phyloP scores from a whole-genome alignment of 2,797 vertebrate species.

The Acanthiza pusilla region DNA sequence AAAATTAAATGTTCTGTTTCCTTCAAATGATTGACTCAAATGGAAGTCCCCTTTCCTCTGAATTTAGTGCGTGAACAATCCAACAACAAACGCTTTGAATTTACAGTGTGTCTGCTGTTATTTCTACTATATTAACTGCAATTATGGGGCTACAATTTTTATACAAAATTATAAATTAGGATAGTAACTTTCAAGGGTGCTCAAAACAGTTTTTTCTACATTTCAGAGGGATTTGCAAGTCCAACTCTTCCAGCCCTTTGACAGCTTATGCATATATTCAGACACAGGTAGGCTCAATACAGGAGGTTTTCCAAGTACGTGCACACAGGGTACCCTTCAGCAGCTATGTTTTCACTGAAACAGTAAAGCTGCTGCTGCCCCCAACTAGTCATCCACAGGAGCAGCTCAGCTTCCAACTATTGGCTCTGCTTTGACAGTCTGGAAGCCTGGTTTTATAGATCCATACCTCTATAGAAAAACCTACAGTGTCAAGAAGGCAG shows the following conservation, averaged over 20 bases:
- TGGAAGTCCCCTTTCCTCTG: background rate
- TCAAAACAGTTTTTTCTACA: background rate
- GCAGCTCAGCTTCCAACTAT: background rate
- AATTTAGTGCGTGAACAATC: background rate
- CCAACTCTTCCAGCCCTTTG: background rate
- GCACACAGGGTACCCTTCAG: background rate
- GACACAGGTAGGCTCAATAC: background rate
- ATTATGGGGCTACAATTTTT: background rate
- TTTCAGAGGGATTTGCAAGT: background rate
- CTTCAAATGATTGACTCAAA: background rate
- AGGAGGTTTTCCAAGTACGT: accelerated
- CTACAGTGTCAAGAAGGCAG: background rate
- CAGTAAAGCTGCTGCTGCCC: background rate
- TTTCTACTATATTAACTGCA: background rate
- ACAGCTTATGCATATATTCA: background rate
- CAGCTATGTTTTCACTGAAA: background rate
- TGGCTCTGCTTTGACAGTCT: background rate
- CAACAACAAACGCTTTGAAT: background rate
- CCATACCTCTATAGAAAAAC: background rate
- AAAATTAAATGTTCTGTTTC: background rate
- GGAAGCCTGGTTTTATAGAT: background rate
- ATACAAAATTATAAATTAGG: background rate
- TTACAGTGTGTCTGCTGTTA: background rate
- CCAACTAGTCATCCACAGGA: background rate
- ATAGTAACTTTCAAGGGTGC: background rate